Evolutionary conservation across 2,113 vertebrate genomes (phyloP), one percentile per base, ranked within the genome.

Genomic region (Dipodomys ordii): DNA sequence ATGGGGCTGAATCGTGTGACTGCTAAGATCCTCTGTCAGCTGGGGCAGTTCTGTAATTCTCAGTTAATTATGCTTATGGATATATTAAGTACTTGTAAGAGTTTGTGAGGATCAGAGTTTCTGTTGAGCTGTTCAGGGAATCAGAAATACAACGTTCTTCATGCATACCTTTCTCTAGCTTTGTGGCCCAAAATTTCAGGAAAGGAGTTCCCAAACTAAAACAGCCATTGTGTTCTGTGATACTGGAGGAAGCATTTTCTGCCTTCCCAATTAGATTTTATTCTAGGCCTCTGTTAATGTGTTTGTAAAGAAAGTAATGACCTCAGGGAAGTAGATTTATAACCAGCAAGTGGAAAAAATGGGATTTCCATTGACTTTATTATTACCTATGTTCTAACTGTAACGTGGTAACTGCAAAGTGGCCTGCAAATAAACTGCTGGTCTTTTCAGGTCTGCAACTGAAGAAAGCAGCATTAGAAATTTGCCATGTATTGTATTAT

Each of bases 311-410:
- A 72, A 95, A 83, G 19, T 49, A 78, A 22, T 2, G 7, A 71
- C 65, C 46, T 46, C 76, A 90, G 82, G 83, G 62, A 88, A 88
- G 79, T 91, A 82, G 90, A 49, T 86, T 88, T 93, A 57, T 87
- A 77, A 86, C 35, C 27, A 79, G 57, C 27, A 44, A 88, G 30
- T 69, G 86, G 73, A 72, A 86, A 72, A 90, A 80, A 80, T 76
- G 53, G 44, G 11, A 46, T 91, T 68, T 83, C 71, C 25, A 2
- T 91, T 90, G 81, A n/a, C 10, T 93, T 91, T 80, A 2, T 80
- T 62, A 64, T 68, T 89, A 65, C n/a, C 35, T 65, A 0, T 81
- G 9, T 90, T 77, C 53, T 46, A 23, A 62, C 65, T 85, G 0
- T 80, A 74, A 83, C 32, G 18, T 62, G 39, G 53, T n/a, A 2